Evolutionary conservation across 1,140 invertebrate genomes (phyloP), one percentile per base, ranked within the genome.

Genomic region (Zophobas morio): DNA sequence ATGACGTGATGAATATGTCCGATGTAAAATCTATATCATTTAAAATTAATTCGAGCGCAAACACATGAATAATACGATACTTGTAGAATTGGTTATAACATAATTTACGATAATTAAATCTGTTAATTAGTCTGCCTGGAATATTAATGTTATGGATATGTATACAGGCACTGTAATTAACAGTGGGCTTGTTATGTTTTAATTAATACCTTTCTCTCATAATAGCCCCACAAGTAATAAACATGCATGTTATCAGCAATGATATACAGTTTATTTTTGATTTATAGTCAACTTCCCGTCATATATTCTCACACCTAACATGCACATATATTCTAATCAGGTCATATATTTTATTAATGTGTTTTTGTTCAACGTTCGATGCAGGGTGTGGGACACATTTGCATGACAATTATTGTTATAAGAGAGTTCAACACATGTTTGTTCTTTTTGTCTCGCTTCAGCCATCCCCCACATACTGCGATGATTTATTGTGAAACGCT

Each of bases 391-490:
- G 88, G 90, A 1, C 90, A 88, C 42, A 93, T 85, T 84, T 92
- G 91, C 0, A 87, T 88, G 2, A 86, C 73, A 32, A 88, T 84
- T 66, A 66, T 66, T 66, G 8, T 32, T 37, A 46, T 40, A 66
- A 66, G 42, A 66, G 60, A 66, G 42, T 39, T 66, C 39, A 32
- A 66, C 60, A 66, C 60, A 66, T 66, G 60, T 66, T 66, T 66
- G 60, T 66, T 3, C 57, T 63, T 63, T 63, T 63, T 63, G 49
- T 51, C 49, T 5, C 60, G 39, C 60, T 66, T 66, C 39, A n/a
- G 20, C 60, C 89, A 89, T 34, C 89, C 89, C 86, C 87, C 89
- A 80, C 88, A 89, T 75, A 89, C 89, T 78, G 20, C 35, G 34
- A 75, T 75, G 74, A 75, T 66, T 75, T 63, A 63, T 75, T n/a